A percentile compares a stretch with the other conserved stretches of the same genome.
These are phyloP conservation scores for Lordiphosa mommai DNA, from an alignment of 1,140 invertebrate genomes.

Conservation along the genomic window DNA sequence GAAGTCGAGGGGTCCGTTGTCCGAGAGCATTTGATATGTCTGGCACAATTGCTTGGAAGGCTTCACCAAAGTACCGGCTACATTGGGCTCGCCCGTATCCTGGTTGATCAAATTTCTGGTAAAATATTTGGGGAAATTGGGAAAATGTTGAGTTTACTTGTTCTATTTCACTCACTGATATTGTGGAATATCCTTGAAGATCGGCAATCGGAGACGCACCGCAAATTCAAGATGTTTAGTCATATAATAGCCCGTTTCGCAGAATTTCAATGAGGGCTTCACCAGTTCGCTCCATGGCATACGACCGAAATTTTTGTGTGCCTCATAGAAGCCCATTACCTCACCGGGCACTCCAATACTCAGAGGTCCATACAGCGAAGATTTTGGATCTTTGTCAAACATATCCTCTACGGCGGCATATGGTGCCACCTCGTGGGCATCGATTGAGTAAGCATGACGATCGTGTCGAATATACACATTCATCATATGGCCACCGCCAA, in stretches of 20 bases:
- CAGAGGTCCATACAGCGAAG: conserved; percentile 82
- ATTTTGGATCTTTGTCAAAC: conserved; percentile 82
- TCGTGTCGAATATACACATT: conserved; percentile 87
- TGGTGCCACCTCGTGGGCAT: conserved; percentile 91
- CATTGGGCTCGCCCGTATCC: conserved; percentile 82
- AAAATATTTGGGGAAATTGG: too few species aligned
- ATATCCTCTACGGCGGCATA: conserved; percentile 84
- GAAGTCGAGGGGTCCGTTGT: conserved; percentile 86
- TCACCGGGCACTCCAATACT: conserved; percentile 95
- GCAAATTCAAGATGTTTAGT: conserved; percentile 84
- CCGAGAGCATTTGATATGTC: conserved; percentile 86
- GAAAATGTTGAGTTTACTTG: too few species aligned
- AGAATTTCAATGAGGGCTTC: conserved; percentile 87
- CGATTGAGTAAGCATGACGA: conserved; percentile 85
- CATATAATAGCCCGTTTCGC: conserved; percentile 87
- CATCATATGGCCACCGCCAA: conserved; percentile 94
- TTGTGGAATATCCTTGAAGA: conserved; percentile 36
- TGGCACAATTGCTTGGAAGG: conserved; percentile 84
- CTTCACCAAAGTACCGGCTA: conserved; percentile 84
- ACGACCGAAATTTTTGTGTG: conserved; percentile 89
- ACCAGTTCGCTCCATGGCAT: conserved; percentile 91
- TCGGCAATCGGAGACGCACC: conserved; percentile 13
- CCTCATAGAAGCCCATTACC: conserved; percentile 91
- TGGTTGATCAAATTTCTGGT: conserved; percentile 82
- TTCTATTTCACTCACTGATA: conserved; percentile 33